These are phyloP conservation scores for Conopomorpha cramerella DNA, from an alignment of 1,140 invertebrate species.

Conservation along the genomic window DNA sequence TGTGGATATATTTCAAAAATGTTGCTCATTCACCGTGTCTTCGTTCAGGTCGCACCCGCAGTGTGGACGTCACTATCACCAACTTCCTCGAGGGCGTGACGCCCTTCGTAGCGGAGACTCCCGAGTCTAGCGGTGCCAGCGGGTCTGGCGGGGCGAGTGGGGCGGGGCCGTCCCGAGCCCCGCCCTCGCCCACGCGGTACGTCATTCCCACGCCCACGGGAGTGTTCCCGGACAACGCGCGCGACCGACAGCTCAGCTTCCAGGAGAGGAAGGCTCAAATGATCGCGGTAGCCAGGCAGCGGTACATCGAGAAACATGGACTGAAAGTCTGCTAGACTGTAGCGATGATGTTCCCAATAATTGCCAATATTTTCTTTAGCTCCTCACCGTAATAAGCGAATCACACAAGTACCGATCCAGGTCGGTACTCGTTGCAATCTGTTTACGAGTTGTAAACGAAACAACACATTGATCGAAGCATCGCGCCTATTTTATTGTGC, in stretches of 20 bases:
- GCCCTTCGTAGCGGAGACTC: slow-evolving; percentile 66
- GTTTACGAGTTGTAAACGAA: no score
- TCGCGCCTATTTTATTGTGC: no score
- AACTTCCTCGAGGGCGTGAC: slow-evolving; percentile 80
- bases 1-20: no score
- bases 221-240: slow-evolving; percentile 67
- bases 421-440: no score
- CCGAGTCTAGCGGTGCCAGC: slow-evolving; percentile 13
- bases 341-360: no score
- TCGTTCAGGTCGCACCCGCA: slow-evolving; percentile 72
- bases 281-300: slow-evolving; percentile 74
- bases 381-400: no score
- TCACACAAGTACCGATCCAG: no score
- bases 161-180: slow-evolving; percentile 10
- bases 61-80: slow-evolving; percentile 78
- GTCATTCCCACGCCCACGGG: slow-evolving; percentile 40
- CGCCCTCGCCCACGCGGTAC: slow-evolving; percentile 9
- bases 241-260: slow-evolving; percentile 60
- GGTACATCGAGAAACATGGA: slow-evolving; percentile 80
- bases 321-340: no score
- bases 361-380: no score
- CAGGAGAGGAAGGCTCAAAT: slow-evolving; percentile 76
- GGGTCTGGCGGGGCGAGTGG: no score
- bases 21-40: neutral
- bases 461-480: no score